Conservation (phyloP, 2,888 invertebrate species). For the Pristionchus maxplancki region DNA sequence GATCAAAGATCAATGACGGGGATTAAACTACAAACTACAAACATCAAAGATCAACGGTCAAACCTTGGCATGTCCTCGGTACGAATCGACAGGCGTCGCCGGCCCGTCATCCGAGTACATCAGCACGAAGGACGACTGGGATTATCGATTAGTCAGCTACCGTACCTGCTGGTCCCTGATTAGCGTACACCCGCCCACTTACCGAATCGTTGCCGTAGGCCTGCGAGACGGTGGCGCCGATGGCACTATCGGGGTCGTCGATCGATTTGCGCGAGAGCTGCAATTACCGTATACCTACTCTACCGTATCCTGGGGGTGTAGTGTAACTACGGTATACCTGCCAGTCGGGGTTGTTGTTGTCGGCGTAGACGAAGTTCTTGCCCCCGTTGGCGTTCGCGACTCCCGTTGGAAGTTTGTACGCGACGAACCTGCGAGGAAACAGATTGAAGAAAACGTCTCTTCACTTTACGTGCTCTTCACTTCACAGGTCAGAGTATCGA, state of each 20-base stretch:
- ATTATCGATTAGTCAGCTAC: not conserved
- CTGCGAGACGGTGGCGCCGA: slow-evolving; percentile 65
- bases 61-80: slow-evolving; percentile 67
- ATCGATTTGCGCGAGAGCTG: slow-evolving; percentile 55
- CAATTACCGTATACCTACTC: not conserved
- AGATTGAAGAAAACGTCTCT: no score
- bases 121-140: slow-evolving; percentile 57
- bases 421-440: slow-evolving; percentile 62
- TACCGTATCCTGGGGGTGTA: not conserved
- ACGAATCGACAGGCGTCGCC: slow-evolving; percentile 55
- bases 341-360: slow-evolving; percentile 57
- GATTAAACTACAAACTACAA: slow-evolving; percentile 2
- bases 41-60: slow-evolving; percentile 5
- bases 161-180: not conserved
- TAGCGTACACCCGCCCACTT: not conserved
- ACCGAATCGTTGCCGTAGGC: slow-evolving; percentile 57
- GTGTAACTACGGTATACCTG: not conserved
- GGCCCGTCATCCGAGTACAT: slow-evolving; percentile 68
- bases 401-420: slow-evolving; percentile 67
- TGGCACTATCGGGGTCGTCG: slow-evolving; percentile 55
- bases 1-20: slow-evolving; percentile 34
- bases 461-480: no score
- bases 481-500: no score
- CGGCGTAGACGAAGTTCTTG: slow-evolving; percentile 63
- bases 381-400: slow-evolving; percentile 54